Base-by-base conservation (phyloP, 2,888 invertebrate genomes). In the Orthosia incerta region DNA sequence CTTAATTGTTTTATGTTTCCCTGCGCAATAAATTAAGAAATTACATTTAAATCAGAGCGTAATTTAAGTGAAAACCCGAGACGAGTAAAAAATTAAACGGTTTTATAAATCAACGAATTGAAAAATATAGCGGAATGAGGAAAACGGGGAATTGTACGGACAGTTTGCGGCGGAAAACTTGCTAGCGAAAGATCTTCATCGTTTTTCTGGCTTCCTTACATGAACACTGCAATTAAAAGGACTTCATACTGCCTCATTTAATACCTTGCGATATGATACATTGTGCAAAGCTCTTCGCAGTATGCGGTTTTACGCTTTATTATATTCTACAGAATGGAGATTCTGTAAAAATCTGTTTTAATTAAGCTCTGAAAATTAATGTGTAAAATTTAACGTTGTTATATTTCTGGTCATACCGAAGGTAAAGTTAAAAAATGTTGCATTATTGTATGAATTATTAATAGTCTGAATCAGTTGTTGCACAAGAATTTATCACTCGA, bases 1-100 rank as follows among this genome's bases (percentile, higher is more conserved):
- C 76, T 68, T 86, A 86, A 86, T 86, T 86, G 79, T 76, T 83
- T 83, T 66, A 82, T 85, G 78, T 85, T 79, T 73, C 72, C 62
- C 65, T 59, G 68, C 76, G 85, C 75, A 68, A 82, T 80, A 86
- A 86, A 85, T 86, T 84, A 79, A 79, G 71, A 81, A 86, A 83
- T 83, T 80, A 79, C 59, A 78, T 84, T 82, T 82, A 80, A 85
- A 85, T 84, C 71, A 76, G 60, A 82, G 63, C 66, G 74, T 70
- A 80, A 86, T 86, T 83, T 77, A 80, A 85, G 74, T 86, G 77
- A 75, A n/a, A 84, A 74, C 75, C 61, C 71, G 77, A 79, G 81
- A 77, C 63, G 82, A 78, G 80, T 76, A 82, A 76, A 75, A 76
- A 81, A 68, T 78, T 79, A 83, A 86, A 81, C 56, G 78, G 69